Percentiles rank a stretch among this genome's conserved stretches.
Conservation (phyloP, 2,888 invertebrate species). For the Drosophila bunnanda region DNA sequence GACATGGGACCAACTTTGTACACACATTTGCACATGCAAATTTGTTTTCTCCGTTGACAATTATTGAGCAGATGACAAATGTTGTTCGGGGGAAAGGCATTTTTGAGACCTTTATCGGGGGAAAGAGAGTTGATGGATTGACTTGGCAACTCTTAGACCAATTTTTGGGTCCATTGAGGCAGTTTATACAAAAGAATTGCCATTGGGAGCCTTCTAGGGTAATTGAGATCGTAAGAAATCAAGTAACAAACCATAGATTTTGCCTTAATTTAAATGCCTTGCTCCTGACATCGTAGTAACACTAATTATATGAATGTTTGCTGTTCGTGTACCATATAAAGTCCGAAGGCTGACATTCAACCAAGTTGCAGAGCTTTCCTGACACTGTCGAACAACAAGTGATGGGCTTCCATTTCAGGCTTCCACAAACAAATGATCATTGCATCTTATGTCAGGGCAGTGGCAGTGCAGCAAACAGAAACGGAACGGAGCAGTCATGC, state of each 20-base stretch:
- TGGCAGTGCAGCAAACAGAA: slow-evolving; percentile 20
- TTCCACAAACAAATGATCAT: slow-evolving; percentile 36
- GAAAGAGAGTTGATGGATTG: slow-evolving; percentile 22
- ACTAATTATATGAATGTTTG: slow-evolving; percentile 9
- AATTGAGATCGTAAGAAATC: neutral
- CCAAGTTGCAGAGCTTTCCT: neutral
- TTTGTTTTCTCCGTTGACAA: slow-evolving; percentile 51
- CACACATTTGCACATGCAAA: slow-evolving; percentile 31
- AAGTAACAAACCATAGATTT: neutral
- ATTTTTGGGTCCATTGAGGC: slow-evolving; percentile 16
- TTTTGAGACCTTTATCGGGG: slow-evolving; percentile 17
- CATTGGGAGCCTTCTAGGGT: too few relatives aligned
- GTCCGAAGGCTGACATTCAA: neutral
- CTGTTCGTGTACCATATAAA: neutral
- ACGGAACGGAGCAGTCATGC: slow-evolving; percentile 21
- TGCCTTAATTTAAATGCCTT: too few relatives aligned
- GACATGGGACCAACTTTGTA: slow-evolving; percentile 29
- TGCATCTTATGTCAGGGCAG: slow-evolving; percentile 25
- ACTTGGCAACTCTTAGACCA: slow-evolving; percentile 2
- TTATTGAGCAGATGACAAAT: slow-evolving; percentile 72
- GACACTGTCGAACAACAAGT: slow-evolving; percentile 6
- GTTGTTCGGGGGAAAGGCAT: slow-evolving; percentile 25
- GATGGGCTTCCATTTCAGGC: slow-evolving; percentile 29
- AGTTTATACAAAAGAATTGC: slow-evolving; percentile 4
- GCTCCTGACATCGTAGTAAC: neutral